phyloP scores from a whole-genome alignment of 2,888 invertebrate species.

The Ephialtes manifestator region DNA sequence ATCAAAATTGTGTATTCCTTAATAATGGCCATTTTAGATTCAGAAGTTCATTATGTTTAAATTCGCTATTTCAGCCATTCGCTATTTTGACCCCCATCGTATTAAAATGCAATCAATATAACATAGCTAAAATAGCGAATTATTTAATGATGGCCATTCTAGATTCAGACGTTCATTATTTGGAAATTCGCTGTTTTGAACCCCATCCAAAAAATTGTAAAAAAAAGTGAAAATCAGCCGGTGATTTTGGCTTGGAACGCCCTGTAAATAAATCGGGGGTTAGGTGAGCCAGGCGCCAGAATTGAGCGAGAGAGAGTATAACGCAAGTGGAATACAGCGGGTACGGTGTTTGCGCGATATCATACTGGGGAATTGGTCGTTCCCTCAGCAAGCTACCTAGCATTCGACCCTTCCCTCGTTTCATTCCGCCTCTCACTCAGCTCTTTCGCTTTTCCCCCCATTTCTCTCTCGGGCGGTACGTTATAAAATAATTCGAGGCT shows the following conservation, averaged over 20 bases:
- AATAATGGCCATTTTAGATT: too few relatives aligned
- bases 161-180: too few relatives aligned
- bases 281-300: conserved; percentile 60
- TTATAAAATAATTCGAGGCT: conserved; percentile 74
- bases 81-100: too few relatives aligned
- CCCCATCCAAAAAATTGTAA: neutral
- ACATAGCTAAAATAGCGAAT: too few relatives aligned
- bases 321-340: conserved; percentile 48
- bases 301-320: conserved; percentile 52
- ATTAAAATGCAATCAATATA: too few relatives aligned
- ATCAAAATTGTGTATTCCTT: too few relatives aligned
- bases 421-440: conserved; percentile 15
- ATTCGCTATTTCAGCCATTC: too few relatives aligned
- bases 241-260: neutral
- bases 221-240: neutral
- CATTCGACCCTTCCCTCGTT: conserved; percentile 35
- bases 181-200: too few relatives aligned
- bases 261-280: conserved; percentile 3
- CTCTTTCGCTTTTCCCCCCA: conserved; percentile 1
- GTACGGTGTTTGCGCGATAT: conserved; percentile 56
- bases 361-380: conserved; percentile 69
- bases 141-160: too few relatives aligned
- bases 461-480: conserved; percentile 60
- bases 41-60: too few relatives aligned
- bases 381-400: conserved; percentile 59